Conservation (phyloP, 2,113 vertebrate genomes). For the Python bivittatus region DNA sequence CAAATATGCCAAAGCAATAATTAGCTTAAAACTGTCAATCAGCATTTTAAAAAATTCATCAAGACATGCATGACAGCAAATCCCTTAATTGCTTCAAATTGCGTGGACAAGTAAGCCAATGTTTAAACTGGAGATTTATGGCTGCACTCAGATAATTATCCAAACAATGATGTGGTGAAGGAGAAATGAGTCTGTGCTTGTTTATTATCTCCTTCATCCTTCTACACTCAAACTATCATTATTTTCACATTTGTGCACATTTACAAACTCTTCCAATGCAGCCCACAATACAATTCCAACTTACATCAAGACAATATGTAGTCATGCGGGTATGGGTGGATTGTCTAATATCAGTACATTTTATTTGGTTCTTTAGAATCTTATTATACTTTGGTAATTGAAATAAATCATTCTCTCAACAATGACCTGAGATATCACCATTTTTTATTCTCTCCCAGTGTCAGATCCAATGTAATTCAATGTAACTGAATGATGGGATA, state of each 20-base stretch:
- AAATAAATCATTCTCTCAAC: not conserved
- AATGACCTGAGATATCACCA: not conserved
- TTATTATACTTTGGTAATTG: not conserved
- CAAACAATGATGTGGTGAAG: not conserved
- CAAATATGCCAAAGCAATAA: constrained; percentile 13
- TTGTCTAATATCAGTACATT: not conserved
- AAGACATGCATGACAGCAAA: not conserved
- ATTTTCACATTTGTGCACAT: not conserved
- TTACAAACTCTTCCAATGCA: not conserved
- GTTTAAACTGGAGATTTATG: not conserved
- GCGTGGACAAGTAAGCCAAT: not conserved
- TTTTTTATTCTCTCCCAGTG: not conserved
- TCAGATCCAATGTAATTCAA: not conserved
- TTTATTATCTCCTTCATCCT: not conserved
- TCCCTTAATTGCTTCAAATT: not conserved
- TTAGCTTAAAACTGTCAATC: not conserved
- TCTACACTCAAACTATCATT: not conserved
- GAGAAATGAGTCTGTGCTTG: not conserved
- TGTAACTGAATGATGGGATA: not conserved
- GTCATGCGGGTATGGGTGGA: not conserved
- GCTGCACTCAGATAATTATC: not conserved
- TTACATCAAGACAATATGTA: not conserved
- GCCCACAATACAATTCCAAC: not conserved
- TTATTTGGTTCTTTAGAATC: not conserved
- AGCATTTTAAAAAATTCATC: constrained; percentile 1